These are phyloP conservation scores for Tinea trinotella DNA, from an alignment of 2,888 invertebrate species.

Conservation along the genomic window DNA sequence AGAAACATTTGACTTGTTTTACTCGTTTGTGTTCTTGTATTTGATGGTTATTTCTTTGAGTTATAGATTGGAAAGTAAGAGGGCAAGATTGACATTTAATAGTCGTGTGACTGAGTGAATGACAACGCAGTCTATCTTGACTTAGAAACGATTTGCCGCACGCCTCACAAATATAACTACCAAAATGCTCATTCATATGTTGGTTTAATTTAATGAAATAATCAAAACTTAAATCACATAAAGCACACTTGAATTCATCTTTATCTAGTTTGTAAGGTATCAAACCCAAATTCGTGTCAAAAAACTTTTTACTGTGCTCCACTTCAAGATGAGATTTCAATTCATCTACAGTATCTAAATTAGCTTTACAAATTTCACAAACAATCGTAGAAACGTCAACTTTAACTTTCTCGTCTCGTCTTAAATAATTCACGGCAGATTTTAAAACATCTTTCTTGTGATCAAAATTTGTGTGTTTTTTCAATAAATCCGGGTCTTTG, in stretches of 20 bases:
- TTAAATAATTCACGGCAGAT: conserved; percentile 47
- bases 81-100: conserved; percentile 42
- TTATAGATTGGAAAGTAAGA: conserved; percentile 42
- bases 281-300: conserved; percentile 41
- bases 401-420: conserved; percentile 57
- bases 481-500: conserved; percentile 40
- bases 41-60: conserved; percentile 42
- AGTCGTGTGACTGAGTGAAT: conserved; percentile 40
- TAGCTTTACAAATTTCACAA: conserved; percentile 38
- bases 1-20: conserved; percentile 41
- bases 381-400: conserved; percentile 40
- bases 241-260: conserved; percentile 40
- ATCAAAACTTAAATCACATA: conserved; percentile 43
- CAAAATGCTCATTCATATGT: conserved; percentile 59
- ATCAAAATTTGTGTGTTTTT: conserved; percentile 46
- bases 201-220: conserved; percentile 58
- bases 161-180: conserved; percentile 48
- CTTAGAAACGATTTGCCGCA: conserved; percentile 58
- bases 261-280: conserved; percentile 45
- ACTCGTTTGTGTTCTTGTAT: conserved; percentile 37
- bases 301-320: conserved; percentile 34
- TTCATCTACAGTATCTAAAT: conserved; percentile 29
- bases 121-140: conserved; percentile 46
- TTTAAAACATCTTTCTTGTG: conserved; percentile 42
- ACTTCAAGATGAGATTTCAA: conserved; percentile 42